A percentile compares a stretch with the other conserved stretches of the same genome.
These are phyloP conservation scores for Andrena marginata DNA, from an alignment of 2,888 invertebrate genomes.

Conservation along the genomic window DNA sequence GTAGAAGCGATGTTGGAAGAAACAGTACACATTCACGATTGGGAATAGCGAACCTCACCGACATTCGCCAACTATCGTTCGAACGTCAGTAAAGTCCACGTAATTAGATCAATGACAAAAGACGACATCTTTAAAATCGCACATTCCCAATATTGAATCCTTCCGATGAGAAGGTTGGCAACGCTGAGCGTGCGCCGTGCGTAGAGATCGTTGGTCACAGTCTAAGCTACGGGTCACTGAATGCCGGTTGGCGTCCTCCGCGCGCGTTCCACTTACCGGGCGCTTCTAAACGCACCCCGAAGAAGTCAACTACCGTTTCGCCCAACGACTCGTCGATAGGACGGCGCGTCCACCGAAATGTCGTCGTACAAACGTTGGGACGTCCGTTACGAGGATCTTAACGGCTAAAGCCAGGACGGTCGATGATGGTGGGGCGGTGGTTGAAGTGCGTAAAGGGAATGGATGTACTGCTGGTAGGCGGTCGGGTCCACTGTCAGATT, in stretches of 20 bases:
- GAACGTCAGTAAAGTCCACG: too few species aligned
- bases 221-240: too few species aligned
- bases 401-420: conserved; percentile 84
- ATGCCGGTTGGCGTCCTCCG: too few species aligned
- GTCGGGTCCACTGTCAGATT: conserved; percentile 82
- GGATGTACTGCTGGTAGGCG: conserved; percentile 83
- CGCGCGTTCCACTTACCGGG: too few species aligned
- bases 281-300: too few species aligned
- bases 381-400: conserved; percentile 59
- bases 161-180: too few species aligned
- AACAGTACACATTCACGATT: conserved; percentile 34
- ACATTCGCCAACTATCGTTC: too few species aligned
- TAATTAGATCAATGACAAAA: too few species aligned
- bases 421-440: conserved; percentile 83
- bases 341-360: conserved; percentile 42
- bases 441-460: conserved; percentile 82
- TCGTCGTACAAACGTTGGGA: conserved; percentile 38
- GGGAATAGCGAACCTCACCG: conserved; percentile 11
- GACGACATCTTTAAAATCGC: too few species aligned
- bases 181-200: too few species aligned
- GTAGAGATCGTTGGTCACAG: too few species aligned
- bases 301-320: conserved; percentile 4
- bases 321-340: conserved; percentile 7
- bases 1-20: conserved; percentile 7
- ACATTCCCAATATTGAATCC: too few species aligned